These are phyloP conservation scores for Danio aesculapii DNA, from an alignment of 2,797 vertebrate genomes.

Conservation along the genomic window DNA sequence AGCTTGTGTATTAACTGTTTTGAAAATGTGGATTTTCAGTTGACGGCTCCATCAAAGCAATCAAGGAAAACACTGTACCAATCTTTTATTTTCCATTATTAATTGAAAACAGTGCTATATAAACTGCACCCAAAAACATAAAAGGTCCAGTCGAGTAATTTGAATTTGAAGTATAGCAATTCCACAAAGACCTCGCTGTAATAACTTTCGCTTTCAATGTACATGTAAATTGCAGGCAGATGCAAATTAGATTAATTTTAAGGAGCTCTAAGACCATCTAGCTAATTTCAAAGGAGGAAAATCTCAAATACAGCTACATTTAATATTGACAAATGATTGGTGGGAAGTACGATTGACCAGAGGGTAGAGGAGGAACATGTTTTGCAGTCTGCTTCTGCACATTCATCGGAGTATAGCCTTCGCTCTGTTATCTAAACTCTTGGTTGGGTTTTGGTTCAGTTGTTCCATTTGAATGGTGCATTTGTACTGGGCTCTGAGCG, in stretches of 20 bases:
- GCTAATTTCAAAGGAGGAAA: neutral
- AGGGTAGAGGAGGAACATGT: constrained; percentile 14
- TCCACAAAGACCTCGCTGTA: neutral
- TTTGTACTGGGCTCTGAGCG: constrained; percentile 37
- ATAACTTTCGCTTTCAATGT: constrained; percentile 9
- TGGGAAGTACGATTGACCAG: neutral
- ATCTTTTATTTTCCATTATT: no score
- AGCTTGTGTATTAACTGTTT: no score
- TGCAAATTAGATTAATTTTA: constrained; percentile 5
- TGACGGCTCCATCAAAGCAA: no score
- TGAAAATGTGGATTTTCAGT: no score
- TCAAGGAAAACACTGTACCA: no score
- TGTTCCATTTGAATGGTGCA: constrained; percentile 59
- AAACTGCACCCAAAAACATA: neutral
- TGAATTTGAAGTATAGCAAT: constrained; percentile 5
- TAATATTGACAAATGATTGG: neutral
- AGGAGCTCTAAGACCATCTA: constrained; percentile 1
- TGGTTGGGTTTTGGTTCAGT: constrained; percentile 53
- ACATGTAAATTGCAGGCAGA: constrained; percentile 3
- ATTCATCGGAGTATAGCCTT: constrained; percentile 9
- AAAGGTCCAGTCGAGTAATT: neutral
- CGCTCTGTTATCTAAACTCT: constrained; percentile 45
- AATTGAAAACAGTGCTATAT: no score
- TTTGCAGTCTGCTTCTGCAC: constrained; percentile 15
- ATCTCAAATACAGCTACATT: neutral